Base-by-base conservation (phyloP, 2,113 vertebrate species). In the Tenrec ecaudatus region DNA sequence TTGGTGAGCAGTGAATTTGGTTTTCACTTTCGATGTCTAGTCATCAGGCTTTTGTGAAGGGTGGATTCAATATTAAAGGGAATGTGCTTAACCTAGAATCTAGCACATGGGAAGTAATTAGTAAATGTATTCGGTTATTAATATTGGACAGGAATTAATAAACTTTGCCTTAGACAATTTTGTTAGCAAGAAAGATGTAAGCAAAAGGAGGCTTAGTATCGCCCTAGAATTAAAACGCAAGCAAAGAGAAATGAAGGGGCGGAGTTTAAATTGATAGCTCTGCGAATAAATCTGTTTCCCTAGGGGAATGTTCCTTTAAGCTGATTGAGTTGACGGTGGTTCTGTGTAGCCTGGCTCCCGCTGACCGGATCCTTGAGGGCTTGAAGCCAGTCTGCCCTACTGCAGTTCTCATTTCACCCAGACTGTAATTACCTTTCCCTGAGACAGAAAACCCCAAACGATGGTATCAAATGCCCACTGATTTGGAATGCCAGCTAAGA, bases 361-460 rank as follows among this genome's bases (percentile, higher is more conserved):
- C 85, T 96, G 76, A 92, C 88, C 80, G 94, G 85, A 92, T 27
- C 92, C 2, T 53, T 12, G 53, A 93, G 96, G 91, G 25, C 90
- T 1, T 11, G 43, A 93, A 96, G 89, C 60, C 92, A 71, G 62
- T 94, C 91, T 95, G 62, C 90, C 93, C 95, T 86, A 92, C 82
- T 93, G 90, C 7, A 68, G 96, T 77, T 66, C 57, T 97, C 64
- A 87, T 96, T 95, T 96, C 19, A 33, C 96, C 94, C 90, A 84
- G 86, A 69, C 60, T 89, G 68, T 96, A 96, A 96, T 96, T 92
- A 95, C 91, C 81, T 95, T 91, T 84, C 83, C 76, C 82, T 73
- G 29, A 92, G 95, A 97, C 93, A 91, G 47, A 92, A 96, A 93
- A 94, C 80, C 75, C 94, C 92, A 94, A 91, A 96, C 90, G 95